Percentiles rank a stretch among this genome's conserved stretches.
These are phyloP conservation scores for Cephus pygmeus DNA, from an alignment of 2,888 invertebrate species.

Conservation along the genomic window DNA sequence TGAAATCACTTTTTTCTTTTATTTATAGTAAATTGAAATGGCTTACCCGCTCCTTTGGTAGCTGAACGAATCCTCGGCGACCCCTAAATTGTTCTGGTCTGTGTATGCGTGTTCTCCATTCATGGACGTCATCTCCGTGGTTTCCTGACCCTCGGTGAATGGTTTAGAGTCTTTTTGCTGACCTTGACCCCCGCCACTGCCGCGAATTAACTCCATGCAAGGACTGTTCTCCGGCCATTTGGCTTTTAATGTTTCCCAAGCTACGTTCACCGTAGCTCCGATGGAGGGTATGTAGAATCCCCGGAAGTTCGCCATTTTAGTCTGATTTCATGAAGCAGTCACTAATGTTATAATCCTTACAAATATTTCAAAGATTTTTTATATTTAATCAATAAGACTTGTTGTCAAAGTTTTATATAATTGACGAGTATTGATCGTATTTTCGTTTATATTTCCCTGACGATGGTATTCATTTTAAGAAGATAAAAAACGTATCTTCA, in stretches of 20 bases:
- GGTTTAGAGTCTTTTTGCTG: conserved; percentile 47
- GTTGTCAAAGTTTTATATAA: neutral
- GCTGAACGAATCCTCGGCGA: conserved; percentile 63
- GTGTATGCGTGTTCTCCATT: conserved; percentile 60
- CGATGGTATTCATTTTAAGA: neutral
- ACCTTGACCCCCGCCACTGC: conserved; percentile 55
- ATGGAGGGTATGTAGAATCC: conserved; percentile 78
- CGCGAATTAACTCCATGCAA: conserved; percentile 64
- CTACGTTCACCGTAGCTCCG: conserved; percentile 82
- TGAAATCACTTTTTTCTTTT: neutral
- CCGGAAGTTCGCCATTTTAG: conserved; percentile 73
- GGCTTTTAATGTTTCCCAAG: conserved; percentile 84
- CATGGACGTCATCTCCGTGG: conserved; percentile 64
- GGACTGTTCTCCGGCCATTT: conserved; percentile 77
- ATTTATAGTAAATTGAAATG: neutral
- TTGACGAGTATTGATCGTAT: neutral
- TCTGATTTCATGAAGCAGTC: conserved; percentile 6
- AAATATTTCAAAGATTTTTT: neutral
- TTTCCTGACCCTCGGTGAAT: conserved; percentile 58
- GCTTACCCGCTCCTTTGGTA: conserved; percentile 61
- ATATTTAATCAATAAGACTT: neutral
- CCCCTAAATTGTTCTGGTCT: conserved; percentile 55
- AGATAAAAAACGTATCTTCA: neutral
- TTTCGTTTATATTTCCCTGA: neutral
- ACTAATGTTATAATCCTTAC: neutral